Percentiles rank a stretch among this genome's conserved stretches.
Conservation (phyloP, 2,888 invertebrate species). For the Drosophila testacea region DNA sequence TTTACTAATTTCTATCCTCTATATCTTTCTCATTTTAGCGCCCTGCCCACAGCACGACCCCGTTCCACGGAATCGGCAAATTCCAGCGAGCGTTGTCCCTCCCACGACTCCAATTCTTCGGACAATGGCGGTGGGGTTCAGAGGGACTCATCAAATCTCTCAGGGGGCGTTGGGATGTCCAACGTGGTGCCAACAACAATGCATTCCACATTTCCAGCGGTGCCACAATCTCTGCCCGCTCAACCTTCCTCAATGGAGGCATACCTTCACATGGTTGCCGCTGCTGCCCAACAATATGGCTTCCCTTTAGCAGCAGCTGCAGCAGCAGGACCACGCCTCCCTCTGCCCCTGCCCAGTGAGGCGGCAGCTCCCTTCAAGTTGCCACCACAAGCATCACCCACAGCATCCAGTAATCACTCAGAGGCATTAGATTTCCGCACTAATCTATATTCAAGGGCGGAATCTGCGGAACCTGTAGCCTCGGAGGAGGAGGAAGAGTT, state of each 20-base stretch:
- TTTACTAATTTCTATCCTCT: too few relatives aligned
- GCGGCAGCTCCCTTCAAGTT: conserved; percentile 87
- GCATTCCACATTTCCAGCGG: conserved; percentile 82
- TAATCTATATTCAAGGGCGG: conserved; percentile 87
- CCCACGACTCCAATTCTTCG: conserved; percentile 91
- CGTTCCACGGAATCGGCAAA: conserved; percentile 84
- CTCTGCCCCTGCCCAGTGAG: conserved; percentile 87
- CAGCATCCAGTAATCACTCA: conserved; percentile 87
- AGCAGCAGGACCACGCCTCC: conserved; percentile 74
- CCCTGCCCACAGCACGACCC: conserved; percentile 83
- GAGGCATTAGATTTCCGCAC: conserved; percentile 94
- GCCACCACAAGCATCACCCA: conserved; percentile 84
- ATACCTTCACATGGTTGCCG: conserved; percentile 90
- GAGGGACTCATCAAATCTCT: conserved; percentile 41
- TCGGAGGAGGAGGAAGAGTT: conserved; percentile 87
- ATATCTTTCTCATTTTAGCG: conserved; percentile 55
- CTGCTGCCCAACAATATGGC: conserved; percentile 91
- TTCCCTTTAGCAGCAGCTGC: conserved; percentile 87
- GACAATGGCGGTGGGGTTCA: conserved; percentile 86
- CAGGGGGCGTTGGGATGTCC: conserved; percentile 55
- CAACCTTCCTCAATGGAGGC: conserved; percentile 94
- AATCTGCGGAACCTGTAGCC: conserved; percentile 86
- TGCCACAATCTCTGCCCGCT: conserved; percentile 86
- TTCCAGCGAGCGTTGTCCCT: conserved; percentile 90
- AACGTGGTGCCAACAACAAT: conserved; percentile 56